Percentiles rank a stretch among this genome's conserved stretches.
Conservation (phyloP, 2,797 vertebrate genomes). For the Onychomys leucogaster region DNA sequence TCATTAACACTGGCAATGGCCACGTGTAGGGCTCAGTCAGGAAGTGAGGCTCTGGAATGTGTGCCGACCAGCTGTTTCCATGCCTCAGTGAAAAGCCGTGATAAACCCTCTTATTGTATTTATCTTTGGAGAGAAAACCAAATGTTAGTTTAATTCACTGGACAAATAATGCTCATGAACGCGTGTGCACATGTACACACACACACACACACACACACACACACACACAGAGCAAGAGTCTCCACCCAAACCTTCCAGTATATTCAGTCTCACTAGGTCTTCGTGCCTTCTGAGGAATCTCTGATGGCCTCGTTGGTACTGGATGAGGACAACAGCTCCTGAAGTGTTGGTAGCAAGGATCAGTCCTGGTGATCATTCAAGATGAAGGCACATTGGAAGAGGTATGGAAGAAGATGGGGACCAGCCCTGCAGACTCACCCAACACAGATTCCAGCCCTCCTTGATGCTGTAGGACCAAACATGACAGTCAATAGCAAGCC, state of each 20-base stretch:
- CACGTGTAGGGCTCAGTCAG: not conserved
- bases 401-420: not conserved
- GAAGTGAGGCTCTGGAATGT: fast-evolving
- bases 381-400: not conserved
- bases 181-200: no score
- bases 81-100: fast-evolving
- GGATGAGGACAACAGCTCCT: not conserved
- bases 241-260: not conserved
- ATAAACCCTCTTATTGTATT: not conserved
- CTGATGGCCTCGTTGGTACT: fast-evolving
- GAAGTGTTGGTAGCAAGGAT: not conserved
- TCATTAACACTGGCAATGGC: fast-evolving
- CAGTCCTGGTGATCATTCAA: not conserved
- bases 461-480: not conserved
- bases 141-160: not conserved
- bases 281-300: not conserved
- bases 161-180: not conserved
- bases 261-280: not conserved
- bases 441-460: not conserved
- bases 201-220: not conserved
- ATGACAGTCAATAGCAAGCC: not conserved
- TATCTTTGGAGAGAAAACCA: not conserved
- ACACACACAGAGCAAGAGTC: not conserved
- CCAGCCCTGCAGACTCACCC: not conserved
- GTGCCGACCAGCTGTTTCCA: fast-evolving